Evolutionary conservation across 2,888 invertebrate genomes (phyloP).

Genomic region (Oegoconia quadripuncta): DNA sequence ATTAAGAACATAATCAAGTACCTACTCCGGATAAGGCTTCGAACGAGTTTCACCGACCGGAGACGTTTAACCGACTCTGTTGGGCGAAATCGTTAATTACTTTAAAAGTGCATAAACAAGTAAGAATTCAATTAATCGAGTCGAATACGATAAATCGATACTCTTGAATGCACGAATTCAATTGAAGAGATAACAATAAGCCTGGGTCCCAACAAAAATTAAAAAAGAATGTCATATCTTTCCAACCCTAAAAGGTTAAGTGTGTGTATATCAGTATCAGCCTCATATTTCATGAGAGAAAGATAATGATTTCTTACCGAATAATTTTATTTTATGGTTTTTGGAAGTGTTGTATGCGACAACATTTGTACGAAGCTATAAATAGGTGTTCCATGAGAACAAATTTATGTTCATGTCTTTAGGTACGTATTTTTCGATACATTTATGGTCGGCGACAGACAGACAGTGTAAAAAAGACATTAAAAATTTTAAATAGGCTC

Average conservation of each 20-base stretch:
- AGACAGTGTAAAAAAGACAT: no score
- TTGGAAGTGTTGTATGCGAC: conserved; percentile 26
- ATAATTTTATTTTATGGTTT: conserved; percentile 30
- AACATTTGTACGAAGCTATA: conserved; percentile 27
- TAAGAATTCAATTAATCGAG: conserved; percentile 36
- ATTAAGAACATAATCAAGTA: conserved; percentile 30
- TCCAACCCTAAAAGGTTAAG: conserved; percentile 41
- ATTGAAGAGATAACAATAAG: conserved; percentile 32
- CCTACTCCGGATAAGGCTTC: conserved; percentile 21
- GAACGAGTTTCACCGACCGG: conserved; percentile 48
- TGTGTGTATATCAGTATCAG: conserved; percentile 34
- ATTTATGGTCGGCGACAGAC: no score
- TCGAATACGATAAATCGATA: conserved; percentile 33
- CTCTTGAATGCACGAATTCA: conserved; percentile 33
- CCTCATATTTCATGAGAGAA: conserved; percentile 36
- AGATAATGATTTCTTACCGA: conserved; percentile 41
- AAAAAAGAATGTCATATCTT: conserved; percentile 29
- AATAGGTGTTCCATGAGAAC: conserved; percentile 19
- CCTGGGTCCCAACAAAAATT: conserved; percentile 6
- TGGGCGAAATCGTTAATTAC: conserved; percentile 52
- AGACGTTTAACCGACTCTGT: conserved; percentile 49
- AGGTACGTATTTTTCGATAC: no score
- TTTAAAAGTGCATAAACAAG: conserved; percentile 35
- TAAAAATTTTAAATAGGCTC: no score
- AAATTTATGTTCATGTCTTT: no score